These are phyloP conservation scores for Pammene fasciana DNA, from an alignment of 2,888 invertebrate species.

Conservation along the genomic window DNA sequence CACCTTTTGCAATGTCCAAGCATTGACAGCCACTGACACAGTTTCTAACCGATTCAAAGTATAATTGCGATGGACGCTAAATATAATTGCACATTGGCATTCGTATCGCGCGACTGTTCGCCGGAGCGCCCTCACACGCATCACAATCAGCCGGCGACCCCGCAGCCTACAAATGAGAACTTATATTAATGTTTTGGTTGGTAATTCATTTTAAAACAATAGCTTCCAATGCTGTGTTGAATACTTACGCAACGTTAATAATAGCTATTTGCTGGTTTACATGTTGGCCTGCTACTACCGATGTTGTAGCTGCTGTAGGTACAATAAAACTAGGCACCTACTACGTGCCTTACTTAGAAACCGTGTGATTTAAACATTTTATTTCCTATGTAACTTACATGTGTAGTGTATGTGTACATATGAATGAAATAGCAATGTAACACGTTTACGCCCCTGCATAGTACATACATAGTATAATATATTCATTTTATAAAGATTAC, in stretches of 20 bases:
- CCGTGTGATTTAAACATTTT: neutral
- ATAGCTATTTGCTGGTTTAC: constrained; percentile 40
- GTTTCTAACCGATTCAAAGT: constrained; percentile 67
- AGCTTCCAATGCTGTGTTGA: constrained; percentile 51
- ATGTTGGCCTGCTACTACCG: constrained; percentile 28
- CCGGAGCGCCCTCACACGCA: constrained; percentile 67
- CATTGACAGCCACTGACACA: constrained; percentile 57
- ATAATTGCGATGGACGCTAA: constrained; percentile 70
- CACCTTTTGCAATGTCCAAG: constrained; percentile 43
- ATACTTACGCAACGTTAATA: constrained; percentile 50
- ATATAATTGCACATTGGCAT: constrained; percentile 76
- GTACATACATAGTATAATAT: neutral
- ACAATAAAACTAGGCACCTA: neutral
- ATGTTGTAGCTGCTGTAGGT: constrained; percentile 18
- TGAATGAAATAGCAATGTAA: neutral
- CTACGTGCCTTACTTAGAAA: constrained; percentile 22
- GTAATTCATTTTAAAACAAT: constrained; percentile 61
- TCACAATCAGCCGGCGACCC: constrained; percentile 70
- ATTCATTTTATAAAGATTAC: neutral
- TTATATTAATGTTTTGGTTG: constrained; percentile 60
- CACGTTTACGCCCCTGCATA: neutral
- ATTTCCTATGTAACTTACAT: neutral
- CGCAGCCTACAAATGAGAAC: constrained; percentile 72
- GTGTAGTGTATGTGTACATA: neutral
- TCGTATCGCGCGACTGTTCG: constrained; percentile 59